Evolutionary conservation across 2,113 vertebrate species (phyloP).

Genomic region (Dermatemys mawii): DNA sequence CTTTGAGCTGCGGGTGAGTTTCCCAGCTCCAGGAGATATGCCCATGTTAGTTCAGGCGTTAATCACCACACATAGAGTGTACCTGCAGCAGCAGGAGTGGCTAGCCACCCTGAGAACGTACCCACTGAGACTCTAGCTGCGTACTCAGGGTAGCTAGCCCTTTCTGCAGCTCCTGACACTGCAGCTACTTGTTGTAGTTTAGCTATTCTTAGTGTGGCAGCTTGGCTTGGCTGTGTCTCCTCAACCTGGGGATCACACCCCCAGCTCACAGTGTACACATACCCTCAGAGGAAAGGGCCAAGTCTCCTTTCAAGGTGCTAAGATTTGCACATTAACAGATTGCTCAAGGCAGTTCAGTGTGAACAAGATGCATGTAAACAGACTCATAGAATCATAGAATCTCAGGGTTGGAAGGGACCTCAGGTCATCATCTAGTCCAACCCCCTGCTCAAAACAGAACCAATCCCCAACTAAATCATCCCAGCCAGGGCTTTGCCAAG

Average conservation of each 20-base stretch:
- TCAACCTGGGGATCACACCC: neutral
- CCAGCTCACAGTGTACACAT: neutral
- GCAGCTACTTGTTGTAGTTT: neutral
- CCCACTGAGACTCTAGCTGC: too few species aligned
- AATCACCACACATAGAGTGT: neutral
- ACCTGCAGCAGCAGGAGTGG: neutral
- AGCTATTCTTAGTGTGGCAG: neutral
- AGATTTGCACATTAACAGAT: neutral
- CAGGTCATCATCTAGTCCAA: too few species aligned
- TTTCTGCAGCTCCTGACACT: neutral
- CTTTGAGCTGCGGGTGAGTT: neutral
- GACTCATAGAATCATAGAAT: too few species aligned
- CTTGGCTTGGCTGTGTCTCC: neutral
- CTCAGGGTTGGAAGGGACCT: too few species aligned
- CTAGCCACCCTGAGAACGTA: neutral
- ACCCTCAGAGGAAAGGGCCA: slow-evolving; percentile 31
- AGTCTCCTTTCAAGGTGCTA: slow-evolving; percentile 14
- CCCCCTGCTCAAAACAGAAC: too few species aligned
- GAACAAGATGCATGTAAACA: neutral
- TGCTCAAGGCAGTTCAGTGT: neutral
- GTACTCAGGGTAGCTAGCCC: neutral
- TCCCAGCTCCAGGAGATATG: neutral
- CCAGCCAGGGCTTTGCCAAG: too few species aligned
- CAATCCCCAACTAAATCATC: too few species aligned
- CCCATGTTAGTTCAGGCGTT: neutral